Base-by-base conservation (phyloP, 2,888 invertebrate genomes). In the Thyatira batis region DNA sequence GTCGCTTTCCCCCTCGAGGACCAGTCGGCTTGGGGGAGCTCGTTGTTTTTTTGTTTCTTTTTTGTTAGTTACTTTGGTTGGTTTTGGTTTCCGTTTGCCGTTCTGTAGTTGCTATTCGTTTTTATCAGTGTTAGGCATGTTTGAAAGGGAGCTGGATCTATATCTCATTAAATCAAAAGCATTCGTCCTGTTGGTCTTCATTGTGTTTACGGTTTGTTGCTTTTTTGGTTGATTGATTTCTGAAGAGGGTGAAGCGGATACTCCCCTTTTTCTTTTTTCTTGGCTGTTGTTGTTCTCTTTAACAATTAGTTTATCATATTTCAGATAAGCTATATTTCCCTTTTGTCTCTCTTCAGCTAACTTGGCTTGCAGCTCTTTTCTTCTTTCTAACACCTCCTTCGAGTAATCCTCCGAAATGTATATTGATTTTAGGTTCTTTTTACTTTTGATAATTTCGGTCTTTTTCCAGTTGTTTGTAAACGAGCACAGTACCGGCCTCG, bases 51-150 rank as follows among this genome's bases (percentile, higher is more conserved):
- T 28, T 46, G 21, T 25, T 46, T 33, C 20, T 53, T 43, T 33
- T 11, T 53, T 46, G 46, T 20, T 21, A 51, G 49, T 45, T 53
- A 55, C 45, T 44, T 27, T 17, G 27, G 4, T 27, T 27, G 27
- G 27, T 27, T 27, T n/a, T 27, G 27, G 27, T 27, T 27, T 27
- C 27, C 27, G 27, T 27, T 59, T 50, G 48, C 55, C 55, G 61
- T 1, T 52, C 8, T n/a, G 53, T 65, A 52, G n/a, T 67, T 70
- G 65, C 52, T 69, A 68, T 67, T 68, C 61, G 13, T 69, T 67
- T 27, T 9, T 27, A 3, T 58, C 52, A 3, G 50, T 50, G 3
- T 43, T 54, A 33, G 63, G 17, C 13, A 33, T 52, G 39, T 51
- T 54, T 8, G 64, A 50, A 20, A 69, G 50, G 46, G 69, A 70